Evolutionary conservation across 2,797 vertebrate species (phyloP).

Genomic region (Phyllotis vaccarum): DNA sequence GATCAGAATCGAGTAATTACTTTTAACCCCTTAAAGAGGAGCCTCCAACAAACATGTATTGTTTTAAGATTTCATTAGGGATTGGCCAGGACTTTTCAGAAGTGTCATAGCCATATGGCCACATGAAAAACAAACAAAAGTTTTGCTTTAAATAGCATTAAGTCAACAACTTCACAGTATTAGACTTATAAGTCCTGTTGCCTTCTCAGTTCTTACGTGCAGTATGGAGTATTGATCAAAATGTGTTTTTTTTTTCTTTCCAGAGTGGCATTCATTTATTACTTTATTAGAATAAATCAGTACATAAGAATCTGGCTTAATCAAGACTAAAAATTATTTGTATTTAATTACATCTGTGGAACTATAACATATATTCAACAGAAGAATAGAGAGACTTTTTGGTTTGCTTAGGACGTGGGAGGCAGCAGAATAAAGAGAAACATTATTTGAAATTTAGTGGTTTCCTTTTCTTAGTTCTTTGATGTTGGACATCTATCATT

Average conservation of each 20-base stretch:
- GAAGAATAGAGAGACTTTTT: conserved; percentile 50
- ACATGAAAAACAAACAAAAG: conserved; percentile 38
- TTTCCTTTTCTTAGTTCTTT: conserved; percentile 54
- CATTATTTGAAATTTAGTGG: not conserved
- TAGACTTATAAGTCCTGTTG: conserved; percentile 16
- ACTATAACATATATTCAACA: not conserved
- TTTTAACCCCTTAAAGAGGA: not conserved
- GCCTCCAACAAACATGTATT: not conserved
- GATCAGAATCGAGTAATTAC: conserved; percentile 17
- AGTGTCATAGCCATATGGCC: not conserved
- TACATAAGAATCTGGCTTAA: conserved; percentile 49
- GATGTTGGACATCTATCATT: conserved; percentile 26
- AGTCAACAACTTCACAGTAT: conserved; percentile 17
- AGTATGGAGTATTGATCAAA: conserved; percentile 46
- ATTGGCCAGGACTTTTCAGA: conserved; percentile 45
- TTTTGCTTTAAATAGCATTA: conserved; percentile 57
- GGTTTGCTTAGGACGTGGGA: conserved; percentile 36
- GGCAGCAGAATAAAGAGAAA: conserved; percentile 23
- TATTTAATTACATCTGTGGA: conserved; percentile 47
- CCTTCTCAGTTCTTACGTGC: conserved; percentile 14
- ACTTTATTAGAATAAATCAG: conserved; percentile 47
- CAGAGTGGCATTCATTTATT: not conserved
- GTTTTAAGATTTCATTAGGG: conserved; percentile 2
- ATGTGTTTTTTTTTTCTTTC: not conserved
- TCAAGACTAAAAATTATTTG: conserved; percentile 9